Conservation (phyloP, 2,797 vertebrate species). For the Tadarida brasiliensis region DNA sequence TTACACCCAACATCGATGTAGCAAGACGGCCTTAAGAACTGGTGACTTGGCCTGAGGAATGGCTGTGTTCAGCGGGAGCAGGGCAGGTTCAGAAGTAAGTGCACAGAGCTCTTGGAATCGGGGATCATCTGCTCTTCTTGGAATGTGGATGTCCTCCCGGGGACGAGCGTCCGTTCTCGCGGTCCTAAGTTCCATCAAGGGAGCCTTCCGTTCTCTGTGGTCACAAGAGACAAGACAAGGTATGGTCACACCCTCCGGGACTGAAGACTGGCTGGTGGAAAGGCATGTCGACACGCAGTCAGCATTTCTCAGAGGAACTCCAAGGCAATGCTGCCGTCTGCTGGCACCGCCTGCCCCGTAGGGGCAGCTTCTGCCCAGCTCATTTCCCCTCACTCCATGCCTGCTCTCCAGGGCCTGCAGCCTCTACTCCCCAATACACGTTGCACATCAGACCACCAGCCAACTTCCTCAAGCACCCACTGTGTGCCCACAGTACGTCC, state of each 20-base stretch:
- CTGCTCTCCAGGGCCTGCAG: neutral
- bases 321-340: fast-evolving
- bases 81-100: slow-evolving; percentile 81
- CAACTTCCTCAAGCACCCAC: neutral
- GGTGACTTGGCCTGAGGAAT: slow-evolving; percentile 75
- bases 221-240: slow-evolving; percentile 67
- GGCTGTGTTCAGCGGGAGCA: slow-evolving; percentile 72
- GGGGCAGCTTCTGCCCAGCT: neutral
- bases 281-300: neutral
- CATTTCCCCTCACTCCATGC: neutral
- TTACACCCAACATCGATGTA: slow-evolving; percentile 20
- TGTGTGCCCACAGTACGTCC: neutral
- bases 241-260: neutral
- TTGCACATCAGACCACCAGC: fast-evolving
- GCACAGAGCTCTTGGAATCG: slow-evolving; percentile 81
- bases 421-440: fast-evolving
- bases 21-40: slow-evolving; percentile 59
- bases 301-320: neutral
- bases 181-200: slow-evolving; percentile 86
- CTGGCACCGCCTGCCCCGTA: neutral
- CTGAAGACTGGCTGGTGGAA: neutral
- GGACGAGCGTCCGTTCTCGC: slow-evolving; percentile 38
- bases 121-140: slow-evolving; percentile 80
- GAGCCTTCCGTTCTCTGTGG: slow-evolving; percentile 86
- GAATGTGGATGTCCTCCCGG: slow-evolving; percentile 72